Base-by-base conservation (phyloP, 2,888 invertebrate genomes). In the Epistrophe grossulariae region DNA sequence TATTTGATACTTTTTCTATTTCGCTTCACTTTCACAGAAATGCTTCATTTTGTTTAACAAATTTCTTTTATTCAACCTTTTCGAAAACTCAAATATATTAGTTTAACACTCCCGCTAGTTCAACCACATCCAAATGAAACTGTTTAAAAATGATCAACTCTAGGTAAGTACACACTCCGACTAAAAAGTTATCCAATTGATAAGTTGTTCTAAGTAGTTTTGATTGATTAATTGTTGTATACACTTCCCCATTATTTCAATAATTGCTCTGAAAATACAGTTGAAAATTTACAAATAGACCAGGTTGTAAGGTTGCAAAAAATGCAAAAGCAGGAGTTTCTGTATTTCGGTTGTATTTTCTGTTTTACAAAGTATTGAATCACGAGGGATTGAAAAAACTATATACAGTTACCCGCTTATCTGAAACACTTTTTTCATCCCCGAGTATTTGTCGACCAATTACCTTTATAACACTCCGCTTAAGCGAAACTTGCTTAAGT, bases 171-270 rank as follows among this genome's bases (percentile, higher is more conserved):
- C 17, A 3, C 4, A 48, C 8, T 48, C 48, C 9, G 48, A 17
- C 48, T 48, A 48, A 17, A 19, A 19, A 5, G 28, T 55, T 55
- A 55, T 55, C 52, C 52, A 55, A 28, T 28, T 55, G 24, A 28
- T 15, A 55, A 55, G 28, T 55, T 55, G 7, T 24, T 15, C 28
- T 7, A 55, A 55, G 52, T 24, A 52, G 24, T 55, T 28, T 15
- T 55, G 28, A 55, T 55, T 28, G 24, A 28, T 55, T 28, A 55
- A 55, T 55, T 55, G 52, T 28, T 55, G 28, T 28, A 8, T 55
- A 7, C 13, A 55, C 24, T 24, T 28, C 52, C 24, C 3, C 28
- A 15, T 55, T 2, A 28, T 15, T 28, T 28, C 10, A 10, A 38
- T 38, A 55, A 24, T 28, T 28, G 24, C 13, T 52, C 52, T 24